These are phyloP conservation scores for Poliocrania exsul DNA, from an alignment of 2,797 vertebrate genomes.

Conservation along the genomic window DNA sequence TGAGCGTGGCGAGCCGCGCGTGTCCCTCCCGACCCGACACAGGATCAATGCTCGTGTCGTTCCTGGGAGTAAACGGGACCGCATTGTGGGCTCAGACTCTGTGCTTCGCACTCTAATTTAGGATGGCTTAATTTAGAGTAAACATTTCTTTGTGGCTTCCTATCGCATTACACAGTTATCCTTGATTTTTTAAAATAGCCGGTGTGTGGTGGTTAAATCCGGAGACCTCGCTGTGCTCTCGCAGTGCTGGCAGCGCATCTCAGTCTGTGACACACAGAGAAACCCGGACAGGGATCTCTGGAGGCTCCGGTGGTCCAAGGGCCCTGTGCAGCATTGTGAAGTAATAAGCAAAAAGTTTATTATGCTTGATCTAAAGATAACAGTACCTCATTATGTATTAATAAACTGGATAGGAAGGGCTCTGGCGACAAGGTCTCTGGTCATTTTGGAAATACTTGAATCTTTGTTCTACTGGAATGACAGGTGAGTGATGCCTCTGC, in stretches of 20 bases:
- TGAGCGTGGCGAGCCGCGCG: not conserved
- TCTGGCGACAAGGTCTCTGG: not conserved
- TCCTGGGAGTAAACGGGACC: not conserved
- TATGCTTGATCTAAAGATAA: not conserved
- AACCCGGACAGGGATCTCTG: no score
- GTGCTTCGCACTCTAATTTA: not conserved
- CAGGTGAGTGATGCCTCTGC: not conserved
- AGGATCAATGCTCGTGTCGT: not conserved
- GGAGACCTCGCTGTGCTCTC: not conserved
- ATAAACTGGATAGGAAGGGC: not conserved
- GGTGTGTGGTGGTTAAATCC: not conserved
- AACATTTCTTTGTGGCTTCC: not conserved
- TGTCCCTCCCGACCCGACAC: not conserved
- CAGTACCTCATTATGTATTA: not conserved
- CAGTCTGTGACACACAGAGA: fast-evolving
- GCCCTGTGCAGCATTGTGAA: fast-evolving
- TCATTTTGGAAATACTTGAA: not conserved
- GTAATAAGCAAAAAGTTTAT: not conserved
- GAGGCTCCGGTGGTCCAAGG: no score
- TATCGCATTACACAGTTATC: not conserved
- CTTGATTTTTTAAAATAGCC: not conserved
- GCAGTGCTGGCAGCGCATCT: not conserved
- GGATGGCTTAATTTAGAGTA: conserved; percentile 12
- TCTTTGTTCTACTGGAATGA: not conserved
- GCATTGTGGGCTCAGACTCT: not conserved